Base-by-base conservation (phyloP, 2,888 invertebrate species). In the Volucella inanis region DNA sequence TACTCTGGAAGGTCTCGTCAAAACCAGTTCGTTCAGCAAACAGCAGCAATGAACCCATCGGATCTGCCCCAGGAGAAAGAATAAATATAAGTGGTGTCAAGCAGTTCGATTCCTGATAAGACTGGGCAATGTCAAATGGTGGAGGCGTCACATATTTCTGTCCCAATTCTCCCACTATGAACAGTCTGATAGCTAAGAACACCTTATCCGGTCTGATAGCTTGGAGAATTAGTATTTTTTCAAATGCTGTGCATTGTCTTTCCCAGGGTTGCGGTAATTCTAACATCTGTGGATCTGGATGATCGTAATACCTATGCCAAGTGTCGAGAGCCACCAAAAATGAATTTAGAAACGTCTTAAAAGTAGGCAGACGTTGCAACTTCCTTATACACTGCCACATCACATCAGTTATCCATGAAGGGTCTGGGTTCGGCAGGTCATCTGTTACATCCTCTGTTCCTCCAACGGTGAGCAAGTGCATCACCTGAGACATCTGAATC, bases 11-110 rank as follows among this genome's bases (percentile, higher is more conserved):
- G 43, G 96, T 93, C 89, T 95, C 95, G 15, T 94, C 93, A 93
- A 96, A 94, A 88, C 95, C 95, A 94, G 95, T 94, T 88, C 94
- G 94, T 64, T 97, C 97, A 0, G 97, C 97, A 90, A 97, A 98
- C 89, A 89, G 87, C 43, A 92, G 65, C 22, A 92, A 86, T 0
- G 92, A 91, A 12, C 91, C 91, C 80, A 92, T 87, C 0, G 98
- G 98, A 92, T 98, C 98, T 0, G 97, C 97, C 9, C 98, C 98
- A 0, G 97, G 96, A 2, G 97, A 97, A 0, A 98, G 93, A 15
- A 98, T 96, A 90, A 98, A 98, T 74, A 98, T 95, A 68, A 98
- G 93, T 0, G 98, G 98, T 0, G 95, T 95, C 1, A 94, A 92
- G 0, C 95, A 94, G 71, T 95, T 95, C 0, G 97, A 97, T 90